Conservation (phyloP, 1,140 invertebrate genomes). For the Drosophila busckii region DNA sequence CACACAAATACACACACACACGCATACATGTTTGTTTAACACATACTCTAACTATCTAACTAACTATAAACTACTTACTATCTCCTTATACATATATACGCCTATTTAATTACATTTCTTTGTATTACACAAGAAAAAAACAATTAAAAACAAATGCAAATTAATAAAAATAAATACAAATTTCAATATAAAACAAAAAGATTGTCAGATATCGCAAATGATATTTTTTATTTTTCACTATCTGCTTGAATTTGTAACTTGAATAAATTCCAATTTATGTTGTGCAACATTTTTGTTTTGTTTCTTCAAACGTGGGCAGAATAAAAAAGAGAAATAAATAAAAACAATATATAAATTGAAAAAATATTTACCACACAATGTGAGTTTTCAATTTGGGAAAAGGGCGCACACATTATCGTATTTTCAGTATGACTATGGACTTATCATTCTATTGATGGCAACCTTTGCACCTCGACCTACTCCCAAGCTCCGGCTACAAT, state of each 20-base stretch:
- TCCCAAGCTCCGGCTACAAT: no score
- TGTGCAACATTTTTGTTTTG: slow-evolving; percentile 9
- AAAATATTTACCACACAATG: neutral
- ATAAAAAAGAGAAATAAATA: slow-evolving; percentile 74
- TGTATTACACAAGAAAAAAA: slow-evolving; percentile 58
- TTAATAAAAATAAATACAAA: slow-evolving; percentile 49
- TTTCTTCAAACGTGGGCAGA: slow-evolving; percentile 61
- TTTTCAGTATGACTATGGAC: no score
- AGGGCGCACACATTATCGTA: no score
- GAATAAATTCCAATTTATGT: slow-evolving; percentile 8
- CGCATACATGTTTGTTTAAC: slow-evolving; percentile 1
- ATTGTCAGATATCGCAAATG: no score
- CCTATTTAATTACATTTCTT: slow-evolving; percentile 66
- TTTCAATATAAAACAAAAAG: slow-evolving; percentile 1
- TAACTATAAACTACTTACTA: slow-evolving; percentile 28
- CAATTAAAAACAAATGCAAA: slow-evolving; percentile 62
- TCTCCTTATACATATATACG: slow-evolving; percentile 41
- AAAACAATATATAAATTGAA: slow-evolving; percentile 69
- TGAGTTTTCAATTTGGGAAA: neutral
- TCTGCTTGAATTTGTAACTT: slow-evolving; percentile 7
- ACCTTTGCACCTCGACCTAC: no score
- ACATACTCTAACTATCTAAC: slow-evolving; percentile 5
- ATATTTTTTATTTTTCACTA: slow-evolving; percentile 11
- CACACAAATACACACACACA: neutral
- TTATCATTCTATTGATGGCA: no score